Evolutionary conservation across 2,113 vertebrate species (phyloP).

Genomic region (Corythaixoides concolor): DNA sequence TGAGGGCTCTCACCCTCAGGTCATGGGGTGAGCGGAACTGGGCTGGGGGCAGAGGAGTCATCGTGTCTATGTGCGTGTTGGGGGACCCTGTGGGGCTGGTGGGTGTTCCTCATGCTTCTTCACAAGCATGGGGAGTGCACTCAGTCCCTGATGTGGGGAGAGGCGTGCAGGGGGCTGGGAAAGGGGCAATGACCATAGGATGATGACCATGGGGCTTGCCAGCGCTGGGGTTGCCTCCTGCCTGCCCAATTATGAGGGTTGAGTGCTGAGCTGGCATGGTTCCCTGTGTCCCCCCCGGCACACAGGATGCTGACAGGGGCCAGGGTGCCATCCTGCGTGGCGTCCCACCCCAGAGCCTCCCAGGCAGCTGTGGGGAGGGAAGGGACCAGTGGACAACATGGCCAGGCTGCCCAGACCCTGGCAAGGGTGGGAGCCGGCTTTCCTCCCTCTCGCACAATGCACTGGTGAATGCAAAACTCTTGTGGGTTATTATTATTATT

Average conservation of each 20-base stretch:
- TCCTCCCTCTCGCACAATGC: slow-evolving; percentile 12
- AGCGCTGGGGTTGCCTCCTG: background rate
- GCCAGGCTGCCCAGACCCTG: background rate
- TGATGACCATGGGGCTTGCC: background rate
- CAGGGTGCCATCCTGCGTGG: background rate
- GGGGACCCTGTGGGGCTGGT: background rate
- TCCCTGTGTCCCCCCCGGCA: rapidly evolving
- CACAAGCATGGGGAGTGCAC: background rate
- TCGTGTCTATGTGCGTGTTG: background rate
- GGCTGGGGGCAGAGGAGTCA: background rate
- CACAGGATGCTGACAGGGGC: background rate
- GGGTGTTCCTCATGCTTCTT: background rate
- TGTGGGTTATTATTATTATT: background rate
- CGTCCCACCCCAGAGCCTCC: too few species aligned
- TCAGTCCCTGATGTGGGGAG: background rate
- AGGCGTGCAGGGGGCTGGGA: background rate
- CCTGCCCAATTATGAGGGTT: background rate
- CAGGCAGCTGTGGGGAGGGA: background rate
- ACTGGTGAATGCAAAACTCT: slow-evolving; percentile 47
- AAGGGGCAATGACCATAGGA: background rate
- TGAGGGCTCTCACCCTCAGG: background rate
- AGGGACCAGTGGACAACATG: background rate
- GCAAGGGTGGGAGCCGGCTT: slow-evolving; percentile 21
- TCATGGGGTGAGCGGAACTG: rapidly evolving
- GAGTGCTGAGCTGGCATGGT: background rate